These are phyloP conservation scores for Prosopocoilus inquinatus DNA, from an alignment of 2,888 invertebrate genomes.

Conservation along the genomic window DNA sequence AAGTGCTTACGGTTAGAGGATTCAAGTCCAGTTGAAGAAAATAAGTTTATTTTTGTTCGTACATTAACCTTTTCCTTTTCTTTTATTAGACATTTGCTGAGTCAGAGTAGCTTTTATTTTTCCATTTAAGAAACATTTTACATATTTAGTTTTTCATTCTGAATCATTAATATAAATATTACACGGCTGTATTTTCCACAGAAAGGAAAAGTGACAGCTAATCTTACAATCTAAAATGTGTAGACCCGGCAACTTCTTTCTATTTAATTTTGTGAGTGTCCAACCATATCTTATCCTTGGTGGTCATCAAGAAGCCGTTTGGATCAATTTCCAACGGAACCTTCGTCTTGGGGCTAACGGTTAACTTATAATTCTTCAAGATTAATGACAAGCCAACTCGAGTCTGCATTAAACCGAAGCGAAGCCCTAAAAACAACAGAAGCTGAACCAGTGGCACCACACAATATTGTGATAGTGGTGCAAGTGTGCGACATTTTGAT, in stretches of 20 bases:
- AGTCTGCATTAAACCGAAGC: constrained; percentile 32
- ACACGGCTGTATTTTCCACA: too few relatives aligned
- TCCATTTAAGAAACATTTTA: too few relatives aligned
- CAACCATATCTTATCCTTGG: constrained; percentile 26
- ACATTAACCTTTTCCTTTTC: too few relatives aligned
- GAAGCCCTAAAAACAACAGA: constrained; percentile 24
- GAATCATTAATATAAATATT: too few relatives aligned
- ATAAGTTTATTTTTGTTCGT: too few relatives aligned
- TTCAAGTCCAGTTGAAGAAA: too few relatives aligned
- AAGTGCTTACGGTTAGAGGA: too few relatives aligned
- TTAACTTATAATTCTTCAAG: constrained; percentile 26
- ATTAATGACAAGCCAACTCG: constrained; percentile 28
- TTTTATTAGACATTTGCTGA: too few relatives aligned
- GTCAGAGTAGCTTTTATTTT: too few relatives aligned
- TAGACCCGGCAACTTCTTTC: background rate
- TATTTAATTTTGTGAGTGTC: constrained; percentile 16
- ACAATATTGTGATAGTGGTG: background rate
- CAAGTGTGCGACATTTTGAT: background rate
- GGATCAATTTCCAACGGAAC: constrained; percentile 22
- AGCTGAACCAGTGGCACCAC: constrained; percentile 8
- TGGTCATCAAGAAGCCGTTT: constrained; percentile 25
- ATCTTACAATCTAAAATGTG: too few relatives aligned
- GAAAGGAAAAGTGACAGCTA: too few relatives aligned
- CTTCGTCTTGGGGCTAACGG: constrained; percentile 21
- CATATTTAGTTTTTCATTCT: too few relatives aligned